Base-by-base conservation (phyloP, 2,888 invertebrate genomes). In the Podotricha telesiphe region DNA sequence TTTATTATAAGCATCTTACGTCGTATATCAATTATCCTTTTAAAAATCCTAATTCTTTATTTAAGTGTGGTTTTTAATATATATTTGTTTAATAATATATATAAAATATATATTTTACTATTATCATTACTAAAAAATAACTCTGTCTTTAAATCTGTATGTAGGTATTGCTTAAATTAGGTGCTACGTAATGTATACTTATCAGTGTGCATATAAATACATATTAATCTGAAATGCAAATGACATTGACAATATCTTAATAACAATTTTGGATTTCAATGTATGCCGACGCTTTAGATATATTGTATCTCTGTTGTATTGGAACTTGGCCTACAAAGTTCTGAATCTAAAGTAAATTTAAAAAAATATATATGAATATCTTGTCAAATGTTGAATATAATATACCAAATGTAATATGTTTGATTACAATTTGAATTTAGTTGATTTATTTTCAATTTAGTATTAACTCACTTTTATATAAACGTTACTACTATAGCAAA, bases 161-260 rank as follows among this genome's bases (percentile, higher is more conserved):
- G 70, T 89, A 87, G 86, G 76, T 86, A 85, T 84, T 82, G 91
- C 91, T 91, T 85, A 86, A 85, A 83, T 88, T 92, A 91, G 91
- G 92, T 91, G 92, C 92, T 92, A 91, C 87, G 82, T 85, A 83
- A 83, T 79, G 86, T 88, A 86, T 87, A 86, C 84, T 84, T 82
- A 78, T 85, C 75, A 75, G 80, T 86, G 85, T 86, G 86, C 87
- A 88, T 73, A 77, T 87, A 80, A 84, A 86, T 82, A 83, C 77
- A 78, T 77, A 78, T 69, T 74, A 77, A 81, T 82, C 78, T 80
- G 77, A 79, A 85, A 86, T 89, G 88, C 88, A 84, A 81, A 85
- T 89, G 90, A 91, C 90, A 80, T 89, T 83, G 91, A 91, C 90
- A 90, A 91, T 91, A 90, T 89, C 80, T 84, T 71, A 55, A 72